phyloP scores from a whole-genome alignment of 2,797 vertebrate species.

The Fringilla coelebs region DNA sequence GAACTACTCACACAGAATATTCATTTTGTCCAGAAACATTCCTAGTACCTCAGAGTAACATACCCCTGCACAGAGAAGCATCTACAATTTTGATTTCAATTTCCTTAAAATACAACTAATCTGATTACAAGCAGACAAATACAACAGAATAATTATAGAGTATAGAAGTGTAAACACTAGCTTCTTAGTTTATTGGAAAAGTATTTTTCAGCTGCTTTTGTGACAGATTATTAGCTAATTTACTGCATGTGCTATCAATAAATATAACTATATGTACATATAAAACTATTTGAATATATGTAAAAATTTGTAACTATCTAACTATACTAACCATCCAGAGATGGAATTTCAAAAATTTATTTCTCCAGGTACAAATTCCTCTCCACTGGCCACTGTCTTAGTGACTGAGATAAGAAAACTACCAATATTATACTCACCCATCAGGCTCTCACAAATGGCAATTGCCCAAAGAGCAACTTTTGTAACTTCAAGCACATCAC shows the following conservation, averaged over 20 bases:
- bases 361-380: neutral
- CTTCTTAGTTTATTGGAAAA: neutral
- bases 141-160: neutral
- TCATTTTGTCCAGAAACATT: neutral
- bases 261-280: too few species aligned
- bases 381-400: neutral
- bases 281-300: neutral
- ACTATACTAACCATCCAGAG: neutral
- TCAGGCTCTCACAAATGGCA: neutral
- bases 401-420: neutral
- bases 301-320: neutral
- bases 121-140: neutral
- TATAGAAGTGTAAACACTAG: neutral
- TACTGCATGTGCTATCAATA: neutral
- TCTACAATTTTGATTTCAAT: neutral
- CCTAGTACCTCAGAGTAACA: neutral
- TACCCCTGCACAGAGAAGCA: neutral
- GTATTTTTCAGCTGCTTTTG: neutral
- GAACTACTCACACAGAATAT: neutral
- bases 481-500: neutral
- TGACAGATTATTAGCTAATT: neutral
- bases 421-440: neutral
- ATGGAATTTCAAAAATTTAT: neutral
- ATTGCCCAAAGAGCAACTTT: neutral
- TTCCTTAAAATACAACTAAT: neutral